Evolutionary conservation across 2,113 vertebrate genomes (phyloP), one percentile per base, ranked within the genome.

Genomic region (Oreotragus oreotragus): DNA sequence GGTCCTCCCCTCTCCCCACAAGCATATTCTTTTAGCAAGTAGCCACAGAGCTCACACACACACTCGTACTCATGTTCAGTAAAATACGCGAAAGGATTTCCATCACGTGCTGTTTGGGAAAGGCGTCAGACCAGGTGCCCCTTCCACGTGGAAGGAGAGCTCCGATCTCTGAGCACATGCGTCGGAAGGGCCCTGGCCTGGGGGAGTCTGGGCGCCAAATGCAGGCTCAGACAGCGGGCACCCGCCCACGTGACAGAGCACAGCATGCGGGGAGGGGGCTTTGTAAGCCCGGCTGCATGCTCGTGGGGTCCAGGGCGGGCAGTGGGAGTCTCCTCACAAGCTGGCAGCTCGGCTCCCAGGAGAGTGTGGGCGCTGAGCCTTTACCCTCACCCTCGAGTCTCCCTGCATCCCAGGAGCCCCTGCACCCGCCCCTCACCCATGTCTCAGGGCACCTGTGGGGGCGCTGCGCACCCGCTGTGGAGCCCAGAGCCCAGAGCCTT

Each of bases 51-150:
- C 25, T 87, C 25, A 15, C n/a, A 62, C 11, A 8, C 30, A 66
- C 15, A 11, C 8, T 36, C 36, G 39, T 25, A 39, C 66, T 73
- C 55, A 43, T 80, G 39, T 88, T 96, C 27, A 30, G 14, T 23
- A 81, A 83, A 81, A 36, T 45, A 5, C 21, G 33, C 25, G 0
- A 1, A 13, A 76, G 27, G 36, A 7, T 84, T 92, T 77, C 49
- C 28, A 0, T 47, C 5, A 3, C 3, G 0, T 16, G 0, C 33
- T 0, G 9, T 23, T 25, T 58, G 4, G 86, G 70, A 17, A 83
- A 84, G 43, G 25, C 45, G 1, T 13, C 2, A 10, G 53, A 33
- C 39, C 55, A 21, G 64, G 49, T 47, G 17, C 64, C 10, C 2
- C 57, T 77, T 60, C 7, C 1, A 12, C 12, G 0, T 1, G 53